A percentile compares a stretch with the other conserved stretches of the same genome.
phyloP scores from a whole-genome alignment of 2,888 invertebrate species.

The Fabriciana adippe region DNA sequence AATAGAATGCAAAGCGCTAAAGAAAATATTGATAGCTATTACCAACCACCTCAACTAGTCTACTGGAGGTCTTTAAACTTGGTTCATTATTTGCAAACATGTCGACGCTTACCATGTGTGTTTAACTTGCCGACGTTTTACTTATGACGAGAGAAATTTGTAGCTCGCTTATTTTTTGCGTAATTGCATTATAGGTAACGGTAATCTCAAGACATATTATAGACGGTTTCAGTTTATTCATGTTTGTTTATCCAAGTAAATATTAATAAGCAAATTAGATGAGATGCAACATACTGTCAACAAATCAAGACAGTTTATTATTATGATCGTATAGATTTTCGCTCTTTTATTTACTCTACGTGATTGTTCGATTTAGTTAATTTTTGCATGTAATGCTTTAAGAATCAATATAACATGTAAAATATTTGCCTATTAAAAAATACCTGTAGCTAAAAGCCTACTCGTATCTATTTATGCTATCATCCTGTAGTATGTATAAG shows the following conservation, averaged over 20 bases:
- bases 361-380: too few species aligned
- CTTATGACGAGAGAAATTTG: conserved; percentile 29
- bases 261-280: not conserved
- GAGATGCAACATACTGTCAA: not conserved
- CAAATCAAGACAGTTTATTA: too few species aligned
- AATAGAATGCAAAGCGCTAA: conserved; percentile 55
- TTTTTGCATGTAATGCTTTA: too few species aligned
- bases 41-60: conserved; percentile 41
- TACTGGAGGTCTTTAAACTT: conserved; percentile 42
- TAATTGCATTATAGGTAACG: conserved; percentile 16
- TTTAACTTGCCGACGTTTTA: conserved; percentile 24
- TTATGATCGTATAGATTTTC: too few species aligned
- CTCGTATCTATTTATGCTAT: too few species aligned
- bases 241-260: not conserved
- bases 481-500: not conserved
- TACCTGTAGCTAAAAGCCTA: too few species aligned
- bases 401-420: too few species aligned
- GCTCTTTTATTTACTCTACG: too few species aligned
- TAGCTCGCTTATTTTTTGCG: conserved; percentile 20
- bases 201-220: conserved; percentile 3
- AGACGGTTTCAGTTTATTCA: not conserved
- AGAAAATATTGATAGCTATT: conserved; percentile 51
- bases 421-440: too few species aligned
- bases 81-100: conserved; percentile 39
- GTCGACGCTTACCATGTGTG: conserved; percentile 24